Base-by-base conservation (phyloP, 2,113 vertebrate species). In the Sorex fumeus region DNA sequence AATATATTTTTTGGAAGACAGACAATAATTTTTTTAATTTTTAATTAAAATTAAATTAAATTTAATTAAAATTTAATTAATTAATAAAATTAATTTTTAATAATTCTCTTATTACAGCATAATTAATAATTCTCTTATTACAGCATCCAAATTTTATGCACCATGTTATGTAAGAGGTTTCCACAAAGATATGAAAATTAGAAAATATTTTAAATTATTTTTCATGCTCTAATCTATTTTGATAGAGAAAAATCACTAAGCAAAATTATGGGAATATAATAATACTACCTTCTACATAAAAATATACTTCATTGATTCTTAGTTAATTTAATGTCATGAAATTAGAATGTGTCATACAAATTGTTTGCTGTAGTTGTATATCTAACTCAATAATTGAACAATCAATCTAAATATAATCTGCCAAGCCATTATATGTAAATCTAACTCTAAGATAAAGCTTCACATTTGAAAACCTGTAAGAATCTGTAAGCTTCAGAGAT, bases 171-270 rank as follows among this genome's bases (percentile, higher is more conserved):
- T 70, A 45, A 88, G 47, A 74, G 83, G 11, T 9, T 92, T 79
- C 28, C 32, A 50, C 3, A 10, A 87, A 71, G 34, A 82, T 67
- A 75, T 57, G 40, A 47, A 81, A 83, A 34, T 13, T 57, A 70
- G 60, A 30, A 40, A 62, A 75, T n/a, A 60, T 60, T 83, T 88
- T 16, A 77, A 83, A 47, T 71, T 78, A 77, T 62, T 88, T 91
- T 88, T 84, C 57, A 60, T 60, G 57, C 9, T 50, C 47, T 50
- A 50, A 13, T 50, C 47, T 30, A n/a, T 30, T 62, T 76, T 25
- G 62, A 30, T 27, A 27, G 30, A 50, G 1, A 76, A 70, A 75
- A 40, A 40, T 10, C 6, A 84, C 34, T 30, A 34, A 70, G 47
- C 47, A 32, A 16, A 91, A 70, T 60, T 16, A 36, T 30, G 57